Percentiles rank a stretch among this genome's conserved stretches.
Evolutionary conservation across 2,113 vertebrate species (phyloP).

Genomic region (Datnioides undecimradiatus): DNA sequence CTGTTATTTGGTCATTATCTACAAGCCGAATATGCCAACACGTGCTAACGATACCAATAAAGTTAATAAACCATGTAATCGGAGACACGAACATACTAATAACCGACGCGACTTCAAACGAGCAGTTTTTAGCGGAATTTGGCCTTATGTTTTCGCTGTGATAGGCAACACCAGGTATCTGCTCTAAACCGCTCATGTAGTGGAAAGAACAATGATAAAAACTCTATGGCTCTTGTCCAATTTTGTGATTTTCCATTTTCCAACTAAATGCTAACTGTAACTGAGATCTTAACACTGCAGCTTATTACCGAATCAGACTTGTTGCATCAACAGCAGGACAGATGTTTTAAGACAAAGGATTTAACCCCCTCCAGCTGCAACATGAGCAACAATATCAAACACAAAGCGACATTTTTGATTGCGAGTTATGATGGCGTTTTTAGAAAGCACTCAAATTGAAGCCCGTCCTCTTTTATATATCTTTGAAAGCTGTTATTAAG

Average conservation of each 20-base stretch:
- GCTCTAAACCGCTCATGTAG: not conserved
- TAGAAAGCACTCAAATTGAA: constrained; percentile 36
- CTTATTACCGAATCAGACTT: constrained; percentile 6
- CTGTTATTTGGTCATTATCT: not conserved
- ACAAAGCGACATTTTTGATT: constrained; percentile 2
- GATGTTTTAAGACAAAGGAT: constrained; percentile 83
- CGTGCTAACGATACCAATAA: fast-evolving
- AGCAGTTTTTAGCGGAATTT: not conserved
- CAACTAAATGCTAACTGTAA: not conserved
- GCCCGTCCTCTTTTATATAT: constrained; percentile 32
- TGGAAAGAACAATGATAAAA: constrained; percentile 8
- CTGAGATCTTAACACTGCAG: constrained; percentile 3
- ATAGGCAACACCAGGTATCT: constrained; percentile 17
- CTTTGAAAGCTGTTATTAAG: constrained; percentile 68
- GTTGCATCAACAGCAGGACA: constrained; percentile 72
- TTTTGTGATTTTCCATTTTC: not conserved
- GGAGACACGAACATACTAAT: fast-evolving
- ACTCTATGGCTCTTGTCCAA: not conserved
- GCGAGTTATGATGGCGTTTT: constrained; percentile 8
- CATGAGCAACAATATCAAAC: constrained; percentile 31
- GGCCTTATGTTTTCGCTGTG: not conserved
- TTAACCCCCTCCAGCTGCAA: constrained; percentile 65
- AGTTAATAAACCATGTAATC: not conserved
- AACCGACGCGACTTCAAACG: not conserved
- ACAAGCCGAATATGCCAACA: constrained; percentile 23